These are phyloP conservation scores for Orussus abietinus DNA, from an alignment of 1,140 invertebrate species.

Conservation along the genomic window DNA sequence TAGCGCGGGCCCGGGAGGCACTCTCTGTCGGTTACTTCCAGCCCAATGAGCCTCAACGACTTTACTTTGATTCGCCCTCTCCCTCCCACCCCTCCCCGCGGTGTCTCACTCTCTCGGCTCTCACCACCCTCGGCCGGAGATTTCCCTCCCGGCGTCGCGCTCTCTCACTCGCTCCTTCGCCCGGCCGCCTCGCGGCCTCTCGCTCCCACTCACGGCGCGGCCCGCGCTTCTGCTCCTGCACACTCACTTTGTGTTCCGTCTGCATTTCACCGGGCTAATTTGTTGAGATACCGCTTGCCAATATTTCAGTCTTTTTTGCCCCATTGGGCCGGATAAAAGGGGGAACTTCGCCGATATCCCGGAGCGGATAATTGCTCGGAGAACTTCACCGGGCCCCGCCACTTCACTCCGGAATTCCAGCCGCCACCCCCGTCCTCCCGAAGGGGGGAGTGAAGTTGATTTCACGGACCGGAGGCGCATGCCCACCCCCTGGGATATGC, in stretches of 20 bases:
- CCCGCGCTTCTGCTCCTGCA: slow-evolving; percentile 9
- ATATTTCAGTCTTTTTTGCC: slow-evolving; percentile 50
- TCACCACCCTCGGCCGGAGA: slow-evolving; percentile 4
- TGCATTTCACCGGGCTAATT: slow-evolving; percentile 53
- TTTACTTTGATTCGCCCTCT: slow-evolving; percentile 46
- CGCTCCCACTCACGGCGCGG: slow-evolving; percentile 10
- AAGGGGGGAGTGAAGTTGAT: slow-evolving; percentile 19
- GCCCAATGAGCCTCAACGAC: slow-evolving; percentile 51
- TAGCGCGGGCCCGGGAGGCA: slow-evolving; percentile 41
- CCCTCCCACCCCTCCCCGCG: slow-evolving; percentile 9
- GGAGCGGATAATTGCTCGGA: slow-evolving; percentile 38
- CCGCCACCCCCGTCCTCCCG: too few relatives aligned
- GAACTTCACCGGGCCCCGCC: slow-evolving; percentile 17
- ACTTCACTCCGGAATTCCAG: slow-evolving; percentile 20
- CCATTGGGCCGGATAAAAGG: slow-evolving; percentile 34
- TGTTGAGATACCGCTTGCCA: slow-evolving; percentile 54
- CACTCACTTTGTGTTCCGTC: slow-evolving; percentile 41
- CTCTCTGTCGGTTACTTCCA: slow-evolving; percentile 54
- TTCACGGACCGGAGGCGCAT: too few relatives aligned
- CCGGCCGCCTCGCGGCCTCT: slow-evolving; percentile 11
- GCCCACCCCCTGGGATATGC: too few relatives aligned
- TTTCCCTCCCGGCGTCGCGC: slow-evolving; percentile 3
- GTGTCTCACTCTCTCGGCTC: slow-evolving; percentile 17
- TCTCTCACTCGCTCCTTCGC: slow-evolving; percentile 12
- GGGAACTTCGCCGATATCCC: slow-evolving; percentile 23